Conservation (phyloP, 2,113 vertebrate species). For the Siniperca knerii region DNA sequence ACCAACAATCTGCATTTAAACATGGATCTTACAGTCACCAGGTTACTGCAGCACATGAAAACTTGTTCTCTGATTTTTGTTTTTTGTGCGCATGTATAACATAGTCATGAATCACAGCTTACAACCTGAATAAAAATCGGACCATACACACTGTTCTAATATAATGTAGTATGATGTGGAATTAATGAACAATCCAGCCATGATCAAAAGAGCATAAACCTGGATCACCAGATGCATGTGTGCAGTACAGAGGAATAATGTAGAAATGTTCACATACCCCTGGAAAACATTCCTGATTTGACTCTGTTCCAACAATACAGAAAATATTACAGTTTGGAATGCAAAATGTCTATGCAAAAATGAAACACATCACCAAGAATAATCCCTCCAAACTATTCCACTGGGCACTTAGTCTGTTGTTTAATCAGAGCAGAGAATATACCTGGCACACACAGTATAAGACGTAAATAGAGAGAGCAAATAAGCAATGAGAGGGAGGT, state of each 20-base stretch:
- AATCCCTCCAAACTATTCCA: neutral
- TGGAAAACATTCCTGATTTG: neutral
- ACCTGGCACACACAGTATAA: neutral
- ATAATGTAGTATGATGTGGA: neutral
- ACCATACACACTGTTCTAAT: neutral
- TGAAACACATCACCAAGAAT: neutral
- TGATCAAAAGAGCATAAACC: neutral
- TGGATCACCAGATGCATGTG: neutral
- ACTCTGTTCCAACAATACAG: neutral
- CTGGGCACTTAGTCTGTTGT: neutral
- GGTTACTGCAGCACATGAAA: neutral
- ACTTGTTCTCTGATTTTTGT: no score
- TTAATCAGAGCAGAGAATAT: constrained; percentile 2
- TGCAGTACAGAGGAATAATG: neutral
- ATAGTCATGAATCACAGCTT: neutral
- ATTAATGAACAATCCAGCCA: neutral
- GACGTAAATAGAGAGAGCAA: neutral
- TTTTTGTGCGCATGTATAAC: neutral
- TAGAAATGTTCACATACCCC: neutral
- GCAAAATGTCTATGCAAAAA: neutral
- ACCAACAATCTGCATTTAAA: neutral
- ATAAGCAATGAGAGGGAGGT: neutral
- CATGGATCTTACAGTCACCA: neutral
- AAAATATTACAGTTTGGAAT: neutral
- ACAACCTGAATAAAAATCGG: neutral